Percentiles rank a stretch among this genome's conserved stretches.
phyloP scores from a whole-genome alignment of 2,888 invertebrate genomes.

The Athrips mouffetella region DNA sequence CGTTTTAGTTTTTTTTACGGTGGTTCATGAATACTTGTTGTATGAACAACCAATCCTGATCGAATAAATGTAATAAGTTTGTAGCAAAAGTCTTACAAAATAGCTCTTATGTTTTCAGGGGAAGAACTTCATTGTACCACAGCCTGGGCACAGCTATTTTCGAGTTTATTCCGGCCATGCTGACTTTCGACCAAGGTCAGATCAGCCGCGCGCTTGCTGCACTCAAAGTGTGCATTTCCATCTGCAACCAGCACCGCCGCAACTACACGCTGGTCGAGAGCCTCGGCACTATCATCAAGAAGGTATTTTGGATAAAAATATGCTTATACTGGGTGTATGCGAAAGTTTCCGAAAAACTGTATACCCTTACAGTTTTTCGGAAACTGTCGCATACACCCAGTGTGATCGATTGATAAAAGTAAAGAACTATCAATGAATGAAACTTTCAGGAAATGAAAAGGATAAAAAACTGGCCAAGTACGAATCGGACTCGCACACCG shows the following conservation, averaged over 20 bases:
- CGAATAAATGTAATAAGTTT: no score
- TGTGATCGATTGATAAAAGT: no score
- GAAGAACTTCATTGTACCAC: slow-evolving; percentile 92
- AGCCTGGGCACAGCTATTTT: slow-evolving; percentile 93
- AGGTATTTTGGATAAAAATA: slow-evolving; percentile 41
- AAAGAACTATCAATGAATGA: no score
- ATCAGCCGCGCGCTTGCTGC: slow-evolving; percentile 86
- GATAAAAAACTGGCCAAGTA: no score
- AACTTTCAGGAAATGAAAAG: no score
- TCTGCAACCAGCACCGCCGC: slow-evolving; percentile 85
- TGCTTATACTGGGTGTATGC: background rate
- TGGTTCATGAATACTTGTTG: no score
- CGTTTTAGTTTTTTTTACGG: no score
- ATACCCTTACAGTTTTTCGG: background rate
- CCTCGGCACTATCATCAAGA: slow-evolving; percentile 86
- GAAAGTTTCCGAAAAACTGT: background rate
- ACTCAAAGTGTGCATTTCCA: slow-evolving; percentile 86
- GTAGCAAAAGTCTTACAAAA: no score
- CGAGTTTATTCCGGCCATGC: slow-evolving; percentile 92
- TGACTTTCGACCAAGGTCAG: slow-evolving; percentile 92
- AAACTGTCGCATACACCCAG: no score
- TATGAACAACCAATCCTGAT: no score
- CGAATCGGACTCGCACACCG: no score
- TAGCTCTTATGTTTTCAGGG: slow-evolving; percentile 80
- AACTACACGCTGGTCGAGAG: slow-evolving; percentile 86